Conservation (phyloP, 2,797 vertebrate species). For the Scolopax rusticola region DNA sequence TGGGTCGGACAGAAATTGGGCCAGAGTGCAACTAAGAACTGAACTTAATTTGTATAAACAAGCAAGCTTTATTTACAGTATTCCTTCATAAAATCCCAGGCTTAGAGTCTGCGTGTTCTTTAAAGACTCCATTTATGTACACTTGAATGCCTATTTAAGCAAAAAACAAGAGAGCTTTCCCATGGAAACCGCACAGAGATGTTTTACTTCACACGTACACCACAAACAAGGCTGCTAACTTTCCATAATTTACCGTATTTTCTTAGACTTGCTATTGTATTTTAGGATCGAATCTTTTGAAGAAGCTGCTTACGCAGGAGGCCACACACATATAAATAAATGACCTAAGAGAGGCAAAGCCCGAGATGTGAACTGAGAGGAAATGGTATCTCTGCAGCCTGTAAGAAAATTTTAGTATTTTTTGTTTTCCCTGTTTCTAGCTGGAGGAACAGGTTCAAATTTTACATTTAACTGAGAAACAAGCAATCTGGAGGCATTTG, state of each 20-base stretch:
- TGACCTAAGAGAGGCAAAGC: slow-evolving; percentile 33
- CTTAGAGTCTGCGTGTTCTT: slow-evolving; percentile 58
- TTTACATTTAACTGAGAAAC: not conserved
- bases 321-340: slow-evolving; percentile 51
- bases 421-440: not conserved
- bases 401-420: not conserved
- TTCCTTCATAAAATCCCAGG: slow-evolving; percentile 70
- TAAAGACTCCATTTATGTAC: slow-evolving; percentile 74
- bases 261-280: slow-evolving; percentile 46
- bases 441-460: slow-evolving; percentile 36
- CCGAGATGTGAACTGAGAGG: not conserved
- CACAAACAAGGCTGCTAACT: slow-evolving; percentile 74
- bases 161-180: slow-evolving; percentile 72
- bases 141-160: slow-evolving; percentile 74
- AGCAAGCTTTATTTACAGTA: slow-evolving; percentile 74
- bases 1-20: slow-evolving; percentile 14
- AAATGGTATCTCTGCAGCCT: not conserved
- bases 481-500: not conserved
- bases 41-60: slow-evolving; percentile 73
- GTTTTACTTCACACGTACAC: slow-evolving; percentile 75
- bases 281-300: slow-evolving; percentile 38
- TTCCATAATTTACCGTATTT: slow-evolving; percentile 61
- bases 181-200: slow-evolving; percentile 79
- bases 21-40: slow-evolving; percentile 64
- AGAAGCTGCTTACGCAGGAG: slow-evolving; percentile 46